Evolutionary conservation across 1,140 invertebrate species (phyloP).

Genomic region (Hyles euphorbiae): DNA sequence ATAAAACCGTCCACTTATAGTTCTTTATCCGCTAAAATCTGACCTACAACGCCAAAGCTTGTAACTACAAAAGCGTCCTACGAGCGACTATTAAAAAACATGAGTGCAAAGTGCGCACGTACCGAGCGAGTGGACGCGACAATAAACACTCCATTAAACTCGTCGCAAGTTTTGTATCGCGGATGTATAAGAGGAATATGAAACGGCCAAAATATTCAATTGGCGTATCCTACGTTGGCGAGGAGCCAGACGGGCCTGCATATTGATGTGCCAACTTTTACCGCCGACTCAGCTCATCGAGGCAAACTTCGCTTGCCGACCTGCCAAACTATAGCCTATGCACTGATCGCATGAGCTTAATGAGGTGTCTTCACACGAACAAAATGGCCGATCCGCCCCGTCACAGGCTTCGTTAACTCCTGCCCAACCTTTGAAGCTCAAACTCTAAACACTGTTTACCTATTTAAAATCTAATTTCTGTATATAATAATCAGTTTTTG

Average conservation of each 20-base stretch:
- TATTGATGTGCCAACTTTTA: constrained; percentile 58
- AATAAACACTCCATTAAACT: constrained; percentile 36
- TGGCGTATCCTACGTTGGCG: constrained; percentile 48
- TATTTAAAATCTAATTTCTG: too few relatives aligned
- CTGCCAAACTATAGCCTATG: constrained; percentile 42
- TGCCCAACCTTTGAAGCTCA: too few relatives aligned
- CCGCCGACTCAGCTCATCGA: constrained; percentile 45
- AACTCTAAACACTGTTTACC: too few relatives aligned
- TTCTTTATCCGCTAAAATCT: too few relatives aligned
- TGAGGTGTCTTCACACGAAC: constrained; percentile 28
- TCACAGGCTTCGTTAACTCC: too few relatives aligned
- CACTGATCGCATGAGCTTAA: constrained; percentile 40
- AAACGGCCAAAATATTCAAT: constrained; percentile 52
- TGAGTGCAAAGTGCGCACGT: background rate
- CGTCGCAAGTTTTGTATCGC: constrained; percentile 36
- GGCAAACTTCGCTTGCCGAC: constrained; percentile 35
- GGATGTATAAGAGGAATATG: constrained; percentile 25
- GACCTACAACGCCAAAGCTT: too few relatives aligned
- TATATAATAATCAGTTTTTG: too few relatives aligned
- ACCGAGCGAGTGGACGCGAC: constrained; percentile 13
- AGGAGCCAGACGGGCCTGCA: constrained; percentile 41
- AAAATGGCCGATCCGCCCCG: constrained; percentile 7
- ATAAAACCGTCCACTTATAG: too few relatives aligned
- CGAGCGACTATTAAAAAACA: too few relatives aligned
- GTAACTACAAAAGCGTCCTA: too few relatives aligned